phyloP scores from a whole-genome alignment of 2,113 vertebrate genomes.

The Vidua chalybeata region DNA sequence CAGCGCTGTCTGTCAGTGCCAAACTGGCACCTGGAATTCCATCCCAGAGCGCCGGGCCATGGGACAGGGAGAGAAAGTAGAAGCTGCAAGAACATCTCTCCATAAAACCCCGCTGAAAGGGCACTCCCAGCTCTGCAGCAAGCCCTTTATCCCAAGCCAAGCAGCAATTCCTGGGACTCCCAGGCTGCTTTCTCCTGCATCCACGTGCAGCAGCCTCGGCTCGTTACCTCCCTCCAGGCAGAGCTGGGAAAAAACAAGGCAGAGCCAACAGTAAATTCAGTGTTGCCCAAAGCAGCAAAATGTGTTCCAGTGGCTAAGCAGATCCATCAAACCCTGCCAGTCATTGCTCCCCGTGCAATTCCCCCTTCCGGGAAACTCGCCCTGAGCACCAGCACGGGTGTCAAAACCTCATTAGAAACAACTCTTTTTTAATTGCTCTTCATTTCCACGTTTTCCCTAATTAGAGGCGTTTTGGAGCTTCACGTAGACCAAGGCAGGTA shows the following conservation, averaged over 20 bases:
- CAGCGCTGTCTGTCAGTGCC: not conserved
- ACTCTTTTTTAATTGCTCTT: not conserved
- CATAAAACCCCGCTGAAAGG: not conserved
- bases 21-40: not conserved
- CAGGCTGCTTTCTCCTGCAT: not conserved
- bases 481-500: not conserved
- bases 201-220: rapidly evolving
- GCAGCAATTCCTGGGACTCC: rapidly evolving
- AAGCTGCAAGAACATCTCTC: not conserved
- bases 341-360: rapidly evolving
- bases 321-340: not conserved
- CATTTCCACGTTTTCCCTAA: not conserved
- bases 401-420: not conserved
- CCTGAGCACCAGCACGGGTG: rapidly evolving
- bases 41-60: not conserved
- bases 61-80: not conserved
- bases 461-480: not conserved
- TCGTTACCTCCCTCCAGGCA: not conserved
- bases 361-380: not conserved
- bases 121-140: not conserved
- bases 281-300: not conserved
- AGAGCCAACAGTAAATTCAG: not conserved
- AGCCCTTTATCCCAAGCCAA: not conserved
- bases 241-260: not conserved
- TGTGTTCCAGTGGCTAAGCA: not conserved